Conservation (phyloP, 2,888 invertebrate genomes). For the Tipula vernalis region DNA sequence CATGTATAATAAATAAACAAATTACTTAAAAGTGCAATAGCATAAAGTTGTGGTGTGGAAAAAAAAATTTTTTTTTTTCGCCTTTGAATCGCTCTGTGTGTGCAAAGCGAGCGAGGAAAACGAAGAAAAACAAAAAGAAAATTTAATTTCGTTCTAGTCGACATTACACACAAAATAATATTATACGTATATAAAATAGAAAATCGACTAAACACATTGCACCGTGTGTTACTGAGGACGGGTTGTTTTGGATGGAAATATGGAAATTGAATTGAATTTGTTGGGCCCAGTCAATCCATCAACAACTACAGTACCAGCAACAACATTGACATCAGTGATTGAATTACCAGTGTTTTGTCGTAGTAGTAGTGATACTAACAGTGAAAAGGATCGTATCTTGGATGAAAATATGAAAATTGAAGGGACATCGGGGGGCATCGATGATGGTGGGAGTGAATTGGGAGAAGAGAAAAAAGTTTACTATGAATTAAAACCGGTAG, state of each 20-base stretch:
- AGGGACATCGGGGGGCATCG: not conserved
- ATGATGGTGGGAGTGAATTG: not conserved
- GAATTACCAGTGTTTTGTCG: not conserved
- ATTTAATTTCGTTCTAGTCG: not conserved
- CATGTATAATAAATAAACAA: not conserved
- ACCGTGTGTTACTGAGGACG: not conserved
- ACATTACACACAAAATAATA: not conserved
- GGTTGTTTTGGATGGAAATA: not conserved
- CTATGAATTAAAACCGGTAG: conserved; percentile 8
- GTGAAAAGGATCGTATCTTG: not conserved
- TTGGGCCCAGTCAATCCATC: not conserved
- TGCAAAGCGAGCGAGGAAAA: not conserved
- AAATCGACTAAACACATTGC: not conserved
- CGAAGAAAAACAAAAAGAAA: not conserved
- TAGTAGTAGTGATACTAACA: not conserved
- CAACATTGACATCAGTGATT: not conserved
- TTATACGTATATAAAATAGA: not conserved
- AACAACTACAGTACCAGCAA: not conserved
- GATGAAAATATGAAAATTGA: conserved; percentile 6
- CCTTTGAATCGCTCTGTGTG: not conserved
- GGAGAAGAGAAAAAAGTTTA: not conserved
- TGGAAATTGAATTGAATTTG: not conserved
- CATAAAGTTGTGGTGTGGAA: not conserved
- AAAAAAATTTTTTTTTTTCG: not conserved
- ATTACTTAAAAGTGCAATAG: not conserved